Conservation (phyloP, 2,797 vertebrate species). For the Gymnothorax reevesii region DNA sequence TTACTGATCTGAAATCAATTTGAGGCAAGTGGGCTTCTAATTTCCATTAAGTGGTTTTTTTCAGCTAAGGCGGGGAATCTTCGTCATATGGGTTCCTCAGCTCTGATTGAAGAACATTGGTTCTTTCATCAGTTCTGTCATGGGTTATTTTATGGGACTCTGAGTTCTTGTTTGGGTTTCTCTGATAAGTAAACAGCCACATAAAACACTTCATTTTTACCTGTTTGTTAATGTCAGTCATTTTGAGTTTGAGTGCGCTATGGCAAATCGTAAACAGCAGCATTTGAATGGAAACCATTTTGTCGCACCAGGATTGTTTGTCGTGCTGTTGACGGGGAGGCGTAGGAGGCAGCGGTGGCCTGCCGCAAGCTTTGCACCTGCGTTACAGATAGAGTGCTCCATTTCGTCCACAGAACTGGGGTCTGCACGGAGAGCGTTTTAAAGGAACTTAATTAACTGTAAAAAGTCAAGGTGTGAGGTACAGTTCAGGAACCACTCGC, state of each 20-base stretch:
- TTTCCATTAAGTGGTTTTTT: conserved; percentile 53
- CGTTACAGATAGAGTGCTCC: neutral
- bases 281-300: neutral
- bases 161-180: neutral
- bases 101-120: neutral
- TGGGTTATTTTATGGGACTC: no score
- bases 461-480: neutral
- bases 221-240: neutral
- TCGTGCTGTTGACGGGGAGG: neutral
- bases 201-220: neutral
- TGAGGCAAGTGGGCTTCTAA: conserved; percentile 40
- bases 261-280: no score
- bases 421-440: neutral
- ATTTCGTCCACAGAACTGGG: neutral
- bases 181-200: neutral
- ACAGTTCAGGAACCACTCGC: no score
- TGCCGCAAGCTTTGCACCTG: neutral
- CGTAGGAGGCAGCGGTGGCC: neutral
- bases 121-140: no score
- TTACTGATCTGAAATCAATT: conserved; percentile 45
- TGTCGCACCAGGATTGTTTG: neutral
- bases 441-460: conserved; percentile 37
- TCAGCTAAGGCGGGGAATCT: neutral
- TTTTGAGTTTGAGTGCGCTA: neutral
- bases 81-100: neutral